Conservation (phyloP, 2,888 invertebrate genomes). For the Lithophane socia region DNA sequence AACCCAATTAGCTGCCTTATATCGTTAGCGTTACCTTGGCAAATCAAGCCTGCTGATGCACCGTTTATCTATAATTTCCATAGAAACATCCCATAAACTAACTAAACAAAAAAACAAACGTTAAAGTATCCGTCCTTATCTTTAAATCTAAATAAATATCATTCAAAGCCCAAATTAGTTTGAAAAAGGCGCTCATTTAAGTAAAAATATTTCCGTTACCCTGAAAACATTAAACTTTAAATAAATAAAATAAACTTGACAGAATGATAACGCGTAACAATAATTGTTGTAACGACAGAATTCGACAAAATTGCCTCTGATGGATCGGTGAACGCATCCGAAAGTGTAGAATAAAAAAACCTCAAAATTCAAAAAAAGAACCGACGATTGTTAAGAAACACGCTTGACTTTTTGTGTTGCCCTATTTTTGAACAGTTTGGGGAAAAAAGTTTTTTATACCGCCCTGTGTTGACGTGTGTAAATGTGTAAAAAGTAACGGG, state of each 20-base stretch:
- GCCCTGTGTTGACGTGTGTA: conserved; percentile 56
- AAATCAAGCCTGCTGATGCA: background rate
- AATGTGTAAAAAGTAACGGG: conserved; percentile 62
- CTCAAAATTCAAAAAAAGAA: conserved; percentile 76
- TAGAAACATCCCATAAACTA: conserved; percentile 22
- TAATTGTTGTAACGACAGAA: conserved; percentile 89
- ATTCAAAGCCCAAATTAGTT: conserved; percentile 66
- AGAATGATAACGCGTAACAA: conserved; percentile 82
- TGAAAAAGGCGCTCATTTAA: conserved; percentile 70
- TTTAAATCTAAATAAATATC: conserved; percentile 65
- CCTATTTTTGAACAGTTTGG: conserved; percentile 71
- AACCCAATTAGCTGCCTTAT: background rate
- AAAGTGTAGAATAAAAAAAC: conserved; percentile 66
- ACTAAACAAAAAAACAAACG: conserved; percentile 36
- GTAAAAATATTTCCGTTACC: conserved; percentile 70
- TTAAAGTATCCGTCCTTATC: conserved; percentile 43
- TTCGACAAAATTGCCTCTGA: conserved; percentile 79
- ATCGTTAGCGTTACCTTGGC: background rate
- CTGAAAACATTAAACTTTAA: conserved; percentile 52
- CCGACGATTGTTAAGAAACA: conserved; percentile 78
- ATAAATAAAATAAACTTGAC: conserved; percentile 70
- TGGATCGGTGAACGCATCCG: conserved; percentile 77
- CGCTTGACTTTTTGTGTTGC: conserved; percentile 72
- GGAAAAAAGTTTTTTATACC: conserved; percentile 54
- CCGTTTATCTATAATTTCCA: conserved; percentile 1